A percentile compares a stretch with the other conserved stretches of the same genome.
Evolutionary conservation across 64 coral and sea anemone genomes (phyloP).

Genomic region (Platygyra sinensis): DNA sequence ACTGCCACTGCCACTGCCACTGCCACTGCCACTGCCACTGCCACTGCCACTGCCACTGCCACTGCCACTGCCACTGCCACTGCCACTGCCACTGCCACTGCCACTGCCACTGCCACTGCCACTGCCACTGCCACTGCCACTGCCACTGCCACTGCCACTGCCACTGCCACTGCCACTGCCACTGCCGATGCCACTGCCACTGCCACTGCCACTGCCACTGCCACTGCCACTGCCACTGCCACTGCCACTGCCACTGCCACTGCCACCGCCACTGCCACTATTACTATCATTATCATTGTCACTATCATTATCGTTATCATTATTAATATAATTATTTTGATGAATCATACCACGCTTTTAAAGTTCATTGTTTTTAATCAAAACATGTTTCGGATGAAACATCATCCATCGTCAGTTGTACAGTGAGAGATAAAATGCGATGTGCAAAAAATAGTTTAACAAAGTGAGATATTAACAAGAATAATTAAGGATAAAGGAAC

Average conservation of each 20-base stretch:
- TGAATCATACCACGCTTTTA: neutral
- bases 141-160: neutral
- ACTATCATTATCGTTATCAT: neutral
- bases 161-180: neutral
- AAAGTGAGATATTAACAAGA: too few species aligned
- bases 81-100: neutral
- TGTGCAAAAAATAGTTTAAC: too few species aligned
- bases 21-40: too few species aligned
- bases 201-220: too few species aligned
- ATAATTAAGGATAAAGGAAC: too few species aligned
- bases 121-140: neutral
- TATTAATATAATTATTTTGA: neutral
- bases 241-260: neutral
- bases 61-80: neutral
- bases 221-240: too few species aligned
- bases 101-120: neutral
- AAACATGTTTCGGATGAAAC: too few species aligned
- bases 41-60: neutral
- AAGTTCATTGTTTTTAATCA: neutral
- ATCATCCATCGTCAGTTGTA: too few species aligned
- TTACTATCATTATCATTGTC: too few species aligned
- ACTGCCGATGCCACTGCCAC: neutral
- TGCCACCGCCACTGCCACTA: too few species aligned
- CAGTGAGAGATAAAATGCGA: too few species aligned
- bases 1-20: too few species aligned